phyloP scores from a whole-genome alignment of 2,113 vertebrate genomes.

The Rattus rattus region DNA sequence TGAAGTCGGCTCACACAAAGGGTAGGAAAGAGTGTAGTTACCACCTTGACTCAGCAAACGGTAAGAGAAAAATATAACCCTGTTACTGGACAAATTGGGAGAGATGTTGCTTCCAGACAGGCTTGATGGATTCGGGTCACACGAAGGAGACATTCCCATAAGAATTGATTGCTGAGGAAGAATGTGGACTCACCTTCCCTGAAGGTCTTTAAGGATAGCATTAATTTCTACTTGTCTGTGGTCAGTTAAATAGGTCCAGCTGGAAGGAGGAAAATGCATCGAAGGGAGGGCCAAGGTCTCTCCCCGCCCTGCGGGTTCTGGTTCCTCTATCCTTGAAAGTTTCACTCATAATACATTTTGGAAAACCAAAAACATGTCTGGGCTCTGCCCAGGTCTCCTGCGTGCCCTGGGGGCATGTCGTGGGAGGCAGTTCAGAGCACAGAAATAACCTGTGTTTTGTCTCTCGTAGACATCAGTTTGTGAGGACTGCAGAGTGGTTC shows the following conservation, averaged over 20 bases:
- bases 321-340: not conserved
- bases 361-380: accelerated
- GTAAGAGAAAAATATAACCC: not conserved
- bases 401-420: not conserved
- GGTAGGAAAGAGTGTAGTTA: not conserved
- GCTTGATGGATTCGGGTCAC: not conserved
- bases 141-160: not conserved
- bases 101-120: not conserved
- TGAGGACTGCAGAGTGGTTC: not conserved
- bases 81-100: not conserved
- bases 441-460: not conserved
- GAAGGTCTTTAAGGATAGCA: not conserved
- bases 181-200: not conserved
- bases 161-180: not conserved
- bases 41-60: not conserved
- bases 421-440: not conserved
- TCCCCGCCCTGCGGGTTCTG: accelerated
- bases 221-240: not conserved
- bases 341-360: not conserved
- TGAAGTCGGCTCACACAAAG: not conserved
- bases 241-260: not conserved
- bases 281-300: not conserved
- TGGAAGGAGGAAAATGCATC: not conserved
- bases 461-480: not conserved
- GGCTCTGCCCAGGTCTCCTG: not conserved